A percentile compares a stretch with the other conserved stretches of the same genome.
Conservation (phyloP, 2,797 vertebrate species). For the Erpetoichthys calabaricus region DNA sequence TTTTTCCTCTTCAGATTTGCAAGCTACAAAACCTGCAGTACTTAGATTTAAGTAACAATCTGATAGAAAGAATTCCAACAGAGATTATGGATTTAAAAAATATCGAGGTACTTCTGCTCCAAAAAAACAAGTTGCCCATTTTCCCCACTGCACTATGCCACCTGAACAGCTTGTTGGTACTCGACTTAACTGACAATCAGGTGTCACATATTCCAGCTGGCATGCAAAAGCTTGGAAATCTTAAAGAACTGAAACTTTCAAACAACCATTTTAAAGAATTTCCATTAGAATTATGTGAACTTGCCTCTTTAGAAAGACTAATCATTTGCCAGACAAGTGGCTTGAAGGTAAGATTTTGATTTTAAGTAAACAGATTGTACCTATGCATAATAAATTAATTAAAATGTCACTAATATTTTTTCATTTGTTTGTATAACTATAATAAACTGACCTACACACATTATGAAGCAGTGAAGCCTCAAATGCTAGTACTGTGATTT, state of each 20-base stretch:
- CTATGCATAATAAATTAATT: too few relatives aligned
- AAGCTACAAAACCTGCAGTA: constrained; percentile 26
- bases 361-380: neutral
- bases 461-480: too few relatives aligned
- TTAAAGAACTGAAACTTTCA: constrained; percentile 35
- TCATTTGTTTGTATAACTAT: too few relatives aligned
- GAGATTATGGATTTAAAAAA: constrained; percentile 23
- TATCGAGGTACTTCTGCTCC: constrained; percentile 32
- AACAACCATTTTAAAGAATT: constrained; percentile 35
- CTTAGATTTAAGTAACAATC: constrained; percentile 36
- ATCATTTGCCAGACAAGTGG: constrained; percentile 27
- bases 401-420: too few relatives aligned
- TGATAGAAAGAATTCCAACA: constrained; percentile 27
- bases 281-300: constrained; percentile 32
- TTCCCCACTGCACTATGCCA: constrained; percentile 37
- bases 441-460: too few relatives aligned
- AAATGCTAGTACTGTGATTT: too few relatives aligned
- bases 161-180: constrained; percentile 27
- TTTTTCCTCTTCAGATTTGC: constrained; percentile 29
- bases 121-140: constrained; percentile 25
- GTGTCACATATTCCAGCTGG: constrained; percentile 28
- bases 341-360: constrained; percentile 30
- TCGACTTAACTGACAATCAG: constrained; percentile 36
- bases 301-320: constrained; percentile 28
- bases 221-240: constrained; percentile 25